Evolutionary conservation across 2,113 vertebrate species (phyloP).

Genomic region (Lathamus discolor): DNA sequence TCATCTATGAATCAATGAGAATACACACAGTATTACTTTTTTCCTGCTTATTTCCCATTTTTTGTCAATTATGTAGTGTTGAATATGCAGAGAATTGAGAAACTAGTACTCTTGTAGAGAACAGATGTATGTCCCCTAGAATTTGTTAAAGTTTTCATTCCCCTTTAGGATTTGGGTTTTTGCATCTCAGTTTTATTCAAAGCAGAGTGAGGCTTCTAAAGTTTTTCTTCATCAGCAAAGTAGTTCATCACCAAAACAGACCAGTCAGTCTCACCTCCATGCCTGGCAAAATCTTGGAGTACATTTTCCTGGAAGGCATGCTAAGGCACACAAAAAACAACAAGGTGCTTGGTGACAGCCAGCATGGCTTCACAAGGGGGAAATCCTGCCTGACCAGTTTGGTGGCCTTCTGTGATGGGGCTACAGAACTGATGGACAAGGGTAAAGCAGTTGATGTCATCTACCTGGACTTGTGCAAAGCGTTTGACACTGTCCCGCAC

Average conservation of each 20-base stretch:
- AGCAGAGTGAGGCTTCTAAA: background rate
- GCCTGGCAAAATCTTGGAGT: too few relatives aligned
- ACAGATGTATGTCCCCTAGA: background rate
- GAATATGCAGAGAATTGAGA: background rate
- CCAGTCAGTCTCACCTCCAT: too few relatives aligned
- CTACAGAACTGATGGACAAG: too few relatives aligned
- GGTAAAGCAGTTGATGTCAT: too few relatives aligned
- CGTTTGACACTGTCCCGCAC: too few relatives aligned
- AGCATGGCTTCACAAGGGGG: too few relatives aligned
- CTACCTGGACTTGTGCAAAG: too few relatives aligned
- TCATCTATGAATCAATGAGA: background rate
- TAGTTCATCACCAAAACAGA: background rate
- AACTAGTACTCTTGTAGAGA: background rate
- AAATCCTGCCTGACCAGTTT: too few relatives aligned
- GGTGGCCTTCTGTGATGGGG: too few relatives aligned
- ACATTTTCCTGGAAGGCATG: too few relatives aligned
- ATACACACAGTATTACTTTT: background rate
- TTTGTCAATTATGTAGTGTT: background rate
- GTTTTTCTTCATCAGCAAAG: background rate
- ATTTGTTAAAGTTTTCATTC: background rate
- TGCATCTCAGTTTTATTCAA: background rate
- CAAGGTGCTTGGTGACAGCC: too few relatives aligned
- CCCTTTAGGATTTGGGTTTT: background rate
- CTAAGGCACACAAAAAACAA: too few relatives aligned
- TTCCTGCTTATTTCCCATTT: background rate